Percentiles rank a stretch among this genome's conserved stretches.
Conservation (phyloP, 1,140 invertebrate species). For the Sminthurides bifidus region DNA sequence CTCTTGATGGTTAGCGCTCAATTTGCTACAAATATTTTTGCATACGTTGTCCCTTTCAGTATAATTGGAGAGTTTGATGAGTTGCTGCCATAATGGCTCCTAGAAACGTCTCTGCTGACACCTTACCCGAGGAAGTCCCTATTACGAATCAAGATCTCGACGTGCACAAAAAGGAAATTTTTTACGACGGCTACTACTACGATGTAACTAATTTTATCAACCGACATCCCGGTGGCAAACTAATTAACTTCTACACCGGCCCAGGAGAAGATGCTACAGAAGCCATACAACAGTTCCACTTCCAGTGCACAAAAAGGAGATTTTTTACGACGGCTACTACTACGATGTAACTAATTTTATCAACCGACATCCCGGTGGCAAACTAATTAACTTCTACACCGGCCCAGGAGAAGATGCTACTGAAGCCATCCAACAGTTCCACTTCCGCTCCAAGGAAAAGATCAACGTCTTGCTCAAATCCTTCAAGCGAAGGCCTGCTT, state of each 20-base stretch:
- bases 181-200: background rate
- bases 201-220: background rate
- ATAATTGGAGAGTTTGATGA: too few relatives aligned
- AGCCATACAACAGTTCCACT: slow-evolving; percentile 9
- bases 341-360: background rate
- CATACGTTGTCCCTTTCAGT: too few relatives aligned
- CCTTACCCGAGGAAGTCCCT: too few relatives aligned
- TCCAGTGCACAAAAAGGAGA: slow-evolving; percentile 5
- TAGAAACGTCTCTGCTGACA: too few relatives aligned
- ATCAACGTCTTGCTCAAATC: slow-evolving; percentile 4
- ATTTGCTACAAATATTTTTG: too few relatives aligned
- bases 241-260: background rate
- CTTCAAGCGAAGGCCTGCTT: background rate
- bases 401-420: background rate
- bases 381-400: background rate
- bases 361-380: background rate
- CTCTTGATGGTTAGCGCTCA: too few relatives aligned
- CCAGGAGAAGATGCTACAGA: background rate
- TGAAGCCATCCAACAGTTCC: slow-evolving; percentile 6
- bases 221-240: background rate
- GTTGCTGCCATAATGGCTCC: too few relatives aligned
- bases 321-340: background rate
- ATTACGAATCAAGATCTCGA: too few relatives aligned
- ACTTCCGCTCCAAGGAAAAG: slow-evolving; percentile 5
- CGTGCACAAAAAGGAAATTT: slow-evolving; percentile 5